phyloP scores from a whole-genome alignment of 2,797 vertebrate species.

The Cercopithecus mitis region DNA sequence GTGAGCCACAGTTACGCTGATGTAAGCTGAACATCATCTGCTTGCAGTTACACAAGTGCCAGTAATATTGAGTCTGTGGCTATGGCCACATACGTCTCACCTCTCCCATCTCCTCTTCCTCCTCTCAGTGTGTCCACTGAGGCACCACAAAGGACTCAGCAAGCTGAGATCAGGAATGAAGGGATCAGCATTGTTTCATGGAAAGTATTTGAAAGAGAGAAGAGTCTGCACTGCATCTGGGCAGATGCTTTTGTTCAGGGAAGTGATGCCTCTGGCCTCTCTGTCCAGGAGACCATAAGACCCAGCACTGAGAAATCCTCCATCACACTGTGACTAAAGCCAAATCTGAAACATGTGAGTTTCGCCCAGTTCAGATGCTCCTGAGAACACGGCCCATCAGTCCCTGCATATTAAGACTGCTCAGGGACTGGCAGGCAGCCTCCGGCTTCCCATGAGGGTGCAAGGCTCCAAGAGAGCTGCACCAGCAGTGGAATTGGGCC shows the following conservation, averaged over 20 bases:
- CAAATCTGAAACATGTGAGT: no score
- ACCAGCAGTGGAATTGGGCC: accelerated
- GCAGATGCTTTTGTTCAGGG: not conserved
- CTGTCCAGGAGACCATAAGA: not conserved
- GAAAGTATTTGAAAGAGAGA: not conserved
- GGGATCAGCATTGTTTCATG: not conserved
- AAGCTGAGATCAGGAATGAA: not conserved
- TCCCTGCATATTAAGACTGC: accelerated
- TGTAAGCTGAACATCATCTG: accelerated
- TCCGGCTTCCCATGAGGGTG: accelerated
- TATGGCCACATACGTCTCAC: accelerated
- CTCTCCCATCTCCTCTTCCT: not conserved
- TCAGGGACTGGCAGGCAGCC: not conserved
- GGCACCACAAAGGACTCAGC: not conserved
- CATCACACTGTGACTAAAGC: not conserved
- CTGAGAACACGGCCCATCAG: not conserved
- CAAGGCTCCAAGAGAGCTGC: accelerated
- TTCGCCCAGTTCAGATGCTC: not conserved
- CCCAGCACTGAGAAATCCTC: not conserved
- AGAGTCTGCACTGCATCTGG: accelerated
- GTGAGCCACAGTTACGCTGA: not conserved
- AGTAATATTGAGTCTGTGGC: not conserved
- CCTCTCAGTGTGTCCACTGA: not conserved
- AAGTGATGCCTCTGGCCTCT: not conserved
- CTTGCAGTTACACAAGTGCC: not conserved